These are phyloP conservation scores for Stictonetta naevosa DNA, from an alignment of 2,113 vertebrate species.

Conservation along the genomic window DNA sequence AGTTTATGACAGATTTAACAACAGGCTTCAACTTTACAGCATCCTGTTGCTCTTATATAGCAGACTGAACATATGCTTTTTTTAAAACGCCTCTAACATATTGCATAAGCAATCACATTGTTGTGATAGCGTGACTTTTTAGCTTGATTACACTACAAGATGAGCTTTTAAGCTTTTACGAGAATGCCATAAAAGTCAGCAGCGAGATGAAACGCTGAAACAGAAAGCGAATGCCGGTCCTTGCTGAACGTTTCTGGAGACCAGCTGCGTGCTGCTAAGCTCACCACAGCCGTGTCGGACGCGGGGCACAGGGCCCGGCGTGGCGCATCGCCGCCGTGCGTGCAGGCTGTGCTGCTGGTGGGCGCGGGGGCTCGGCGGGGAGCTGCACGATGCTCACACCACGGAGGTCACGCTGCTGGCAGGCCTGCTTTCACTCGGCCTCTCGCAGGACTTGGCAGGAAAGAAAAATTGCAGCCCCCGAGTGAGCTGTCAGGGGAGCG, in stretches of 20 bases:
- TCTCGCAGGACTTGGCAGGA: neutral
- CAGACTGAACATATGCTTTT: constrained; percentile 53
- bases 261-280: neutral
- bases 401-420: rapidly evolving
- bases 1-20: constrained; percentile 56
- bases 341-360: neutral
- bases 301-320: too few relatives aligned
- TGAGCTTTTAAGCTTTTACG: constrained; percentile 52
- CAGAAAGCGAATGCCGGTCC: neutral
- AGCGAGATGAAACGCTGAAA: constrained; percentile 27
- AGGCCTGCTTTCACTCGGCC: neutral
- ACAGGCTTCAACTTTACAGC: constrained; percentile 28
- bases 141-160: constrained; percentile 41
- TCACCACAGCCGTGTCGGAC: neutral
- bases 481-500: neutral
- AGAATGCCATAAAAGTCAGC: constrained; percentile 35
- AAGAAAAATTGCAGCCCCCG: neutral
- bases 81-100: neutral
- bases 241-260: neutral
- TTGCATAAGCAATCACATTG: constrained; percentile 29
- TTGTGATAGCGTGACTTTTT: constrained; percentile 51
- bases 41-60: constrained; percentile 44
- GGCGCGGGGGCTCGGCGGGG: too few relatives aligned
- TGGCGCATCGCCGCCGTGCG: neutral
- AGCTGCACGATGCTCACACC: too few relatives aligned